Conservation (phyloP, 2,113 vertebrate genomes). For the Notarius quadriscutis region DNA sequence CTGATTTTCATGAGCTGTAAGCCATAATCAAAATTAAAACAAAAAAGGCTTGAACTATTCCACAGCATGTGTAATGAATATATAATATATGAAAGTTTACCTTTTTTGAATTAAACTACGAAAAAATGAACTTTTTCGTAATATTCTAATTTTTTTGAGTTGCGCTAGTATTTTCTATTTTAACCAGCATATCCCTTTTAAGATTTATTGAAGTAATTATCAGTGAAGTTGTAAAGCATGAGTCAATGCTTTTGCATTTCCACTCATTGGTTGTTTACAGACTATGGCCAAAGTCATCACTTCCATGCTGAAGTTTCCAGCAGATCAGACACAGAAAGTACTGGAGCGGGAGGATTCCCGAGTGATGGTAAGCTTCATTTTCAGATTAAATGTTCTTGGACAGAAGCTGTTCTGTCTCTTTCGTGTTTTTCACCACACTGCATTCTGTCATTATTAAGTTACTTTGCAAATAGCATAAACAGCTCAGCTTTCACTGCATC, state of each 20-base stretch:
- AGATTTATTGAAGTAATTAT: not conserved
- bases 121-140: too few species aligned
- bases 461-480: not conserved
- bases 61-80: too few species aligned
- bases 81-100: too few species aligned
- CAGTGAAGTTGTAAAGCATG: not conserved
- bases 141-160: too few species aligned
- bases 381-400: not conserved
- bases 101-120: too few species aligned
- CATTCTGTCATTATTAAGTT: not conserved
- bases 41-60: too few species aligned
- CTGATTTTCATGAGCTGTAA: too few species aligned
- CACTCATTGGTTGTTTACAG: conserved; percentile 65
- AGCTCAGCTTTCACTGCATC: not conserved
- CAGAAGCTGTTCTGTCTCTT: not conserved
- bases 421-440: not conserved
- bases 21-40: too few species aligned
- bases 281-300: conserved; percentile 99
- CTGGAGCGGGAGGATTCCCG: conserved; percentile 90
- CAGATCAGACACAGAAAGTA: conserved; percentile 91
- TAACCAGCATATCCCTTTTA: not conserved
- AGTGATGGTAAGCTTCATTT: conserved; percentile 74
- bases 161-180: not conserved
- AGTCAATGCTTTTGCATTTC: conserved; percentile 1
- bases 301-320: conserved; percentile 91